phyloP scores from a whole-genome alignment of 2,797 vertebrate genomes.

The Gymnoscopelus microlampas region DNA sequence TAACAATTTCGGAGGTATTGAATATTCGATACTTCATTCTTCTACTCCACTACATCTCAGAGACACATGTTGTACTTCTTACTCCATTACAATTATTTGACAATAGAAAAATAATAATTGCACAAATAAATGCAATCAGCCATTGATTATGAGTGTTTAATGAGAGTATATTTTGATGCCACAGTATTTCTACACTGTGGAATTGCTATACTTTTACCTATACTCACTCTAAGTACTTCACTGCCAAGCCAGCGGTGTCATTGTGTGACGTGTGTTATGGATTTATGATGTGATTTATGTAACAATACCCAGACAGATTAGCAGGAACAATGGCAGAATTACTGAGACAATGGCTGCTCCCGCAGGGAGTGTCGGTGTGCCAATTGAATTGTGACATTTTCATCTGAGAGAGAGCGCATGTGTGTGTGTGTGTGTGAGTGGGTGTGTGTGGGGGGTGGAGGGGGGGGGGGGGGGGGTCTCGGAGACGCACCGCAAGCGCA shows the following conservation, averaged over 20 bases:
- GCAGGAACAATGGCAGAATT: constrained; percentile 58
- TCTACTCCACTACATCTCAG: no score
- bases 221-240: no score
- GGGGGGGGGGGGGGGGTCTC: not conserved
- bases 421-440: constrained; percentile 25
- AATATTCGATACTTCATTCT: no score
- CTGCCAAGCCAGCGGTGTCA: not conserved
- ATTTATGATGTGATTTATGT: constrained; percentile 27
- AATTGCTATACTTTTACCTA: no score
- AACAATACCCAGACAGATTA: constrained; percentile 66
- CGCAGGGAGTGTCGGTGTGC: constrained; percentile 36
- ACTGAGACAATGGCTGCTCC: constrained; percentile 57
- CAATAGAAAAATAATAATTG: no score
- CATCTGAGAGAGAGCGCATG: constrained; percentile 47
- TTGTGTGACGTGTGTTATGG: constrained; percentile 55
- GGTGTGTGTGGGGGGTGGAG: not conserved
- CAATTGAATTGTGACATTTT: constrained; percentile 57
- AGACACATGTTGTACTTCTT: no score
- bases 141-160: no score
- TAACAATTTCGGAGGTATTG: no score
- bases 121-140: no score
- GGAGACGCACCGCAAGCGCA: not conserved
- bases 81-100: no score
- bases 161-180: no score
- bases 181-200: no score